Evolutionary conservation across 2,113 vertebrate genomes (phyloP), one percentile per base, ranked within the genome.

Genomic region (Ornithorhynchus anatinus): DNA sequence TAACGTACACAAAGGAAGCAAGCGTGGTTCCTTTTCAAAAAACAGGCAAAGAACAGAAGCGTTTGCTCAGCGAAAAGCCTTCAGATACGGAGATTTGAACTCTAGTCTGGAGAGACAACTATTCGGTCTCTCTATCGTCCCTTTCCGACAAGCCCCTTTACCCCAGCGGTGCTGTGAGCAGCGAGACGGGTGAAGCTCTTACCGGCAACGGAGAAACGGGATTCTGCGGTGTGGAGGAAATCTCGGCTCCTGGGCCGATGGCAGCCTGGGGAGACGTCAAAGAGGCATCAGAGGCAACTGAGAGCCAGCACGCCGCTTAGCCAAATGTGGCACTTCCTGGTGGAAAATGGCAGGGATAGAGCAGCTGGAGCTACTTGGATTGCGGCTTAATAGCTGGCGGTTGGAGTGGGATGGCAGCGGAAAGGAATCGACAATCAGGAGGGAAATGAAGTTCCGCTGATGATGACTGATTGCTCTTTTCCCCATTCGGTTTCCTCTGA

Each of bases 351-450:
- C 39, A 3, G 96, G 95, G 20, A 98, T 88, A 16, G 93, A 96
- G 75, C 95, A 98, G 81, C 94, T 97, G 60, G 97, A 98, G 74
- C 96, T 52, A 29, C 91, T 94, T 59, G 97, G 97, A 76, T 94
- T 94, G 66, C 92, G 86, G 79, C 90, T 93, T 39, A 84, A 77
- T 85, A 99, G 78, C 82, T 99, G 96, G 60, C 90, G 87, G 29
- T 91, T 96, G 98, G 80, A 77, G 82, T 58, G 69, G 59, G 59
- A 36, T 45, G 59, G 60, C 8, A 51, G 27, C 20, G 14, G 62
- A 50, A 36, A 59, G 59, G 50, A 73, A 20, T 45, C n/a, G 38
- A 59, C 42, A 54, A 63, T 57, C 58, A 63, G 56, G 10, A 22
- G 16, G 40, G 11, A 66, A 59, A 66, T 45, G 17, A 16, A 77